Percentiles rank a stretch among this genome's conserved stretches.
Conservation (phyloP, 2,888 invertebrate genomes). For the Drosophila flavopinicola region DNA sequence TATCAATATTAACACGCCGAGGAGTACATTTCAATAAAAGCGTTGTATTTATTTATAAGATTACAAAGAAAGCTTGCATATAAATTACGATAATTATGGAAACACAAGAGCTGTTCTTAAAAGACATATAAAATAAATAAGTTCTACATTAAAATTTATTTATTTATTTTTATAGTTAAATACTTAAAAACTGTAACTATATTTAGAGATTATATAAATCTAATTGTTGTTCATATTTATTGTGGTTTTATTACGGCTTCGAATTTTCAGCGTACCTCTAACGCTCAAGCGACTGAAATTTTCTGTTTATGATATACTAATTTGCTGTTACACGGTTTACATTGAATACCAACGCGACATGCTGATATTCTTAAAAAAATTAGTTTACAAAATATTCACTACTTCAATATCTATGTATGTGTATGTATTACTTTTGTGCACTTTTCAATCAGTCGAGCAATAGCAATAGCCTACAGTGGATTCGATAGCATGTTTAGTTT, state of each 20-base stretch:
- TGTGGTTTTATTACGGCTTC: constrained; percentile 51
- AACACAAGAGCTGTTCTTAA: constrained; percentile 82
- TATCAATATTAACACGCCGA: constrained; percentile 6
- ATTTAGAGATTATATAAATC: constrained; percentile 79
- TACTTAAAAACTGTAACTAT: constrained; percentile 79
- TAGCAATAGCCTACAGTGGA: constrained; percentile 67
- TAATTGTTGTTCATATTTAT: constrained; percentile 77
- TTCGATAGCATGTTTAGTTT: constrained; percentile 60
- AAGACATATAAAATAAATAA: constrained; percentile 77
- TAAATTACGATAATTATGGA: constrained; percentile 79
- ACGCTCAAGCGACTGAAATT: constrained; percentile 83
- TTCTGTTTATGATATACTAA: constrained; percentile 16
- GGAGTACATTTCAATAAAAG: constrained; percentile 74
- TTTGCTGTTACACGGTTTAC: constrained; percentile 33
- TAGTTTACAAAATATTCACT: constrained; percentile 66
- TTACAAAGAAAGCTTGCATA: constrained; percentile 78
- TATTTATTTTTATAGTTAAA: constrained; percentile 80
- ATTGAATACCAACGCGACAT: constrained; percentile 36
- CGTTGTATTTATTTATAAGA: constrained; percentile 78
- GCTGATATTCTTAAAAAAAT: constrained; percentile 54
- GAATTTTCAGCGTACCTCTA: constrained; percentile 64
- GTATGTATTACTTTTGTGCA: constrained; percentile 14
- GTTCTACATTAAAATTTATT: constrained; percentile 80
- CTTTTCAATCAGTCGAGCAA: constrained; percentile 84
- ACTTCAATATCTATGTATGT: constrained; percentile 42